Conservation (phyloP, 2,113 vertebrate species). For the Orientallactaga bullata region DNA sequence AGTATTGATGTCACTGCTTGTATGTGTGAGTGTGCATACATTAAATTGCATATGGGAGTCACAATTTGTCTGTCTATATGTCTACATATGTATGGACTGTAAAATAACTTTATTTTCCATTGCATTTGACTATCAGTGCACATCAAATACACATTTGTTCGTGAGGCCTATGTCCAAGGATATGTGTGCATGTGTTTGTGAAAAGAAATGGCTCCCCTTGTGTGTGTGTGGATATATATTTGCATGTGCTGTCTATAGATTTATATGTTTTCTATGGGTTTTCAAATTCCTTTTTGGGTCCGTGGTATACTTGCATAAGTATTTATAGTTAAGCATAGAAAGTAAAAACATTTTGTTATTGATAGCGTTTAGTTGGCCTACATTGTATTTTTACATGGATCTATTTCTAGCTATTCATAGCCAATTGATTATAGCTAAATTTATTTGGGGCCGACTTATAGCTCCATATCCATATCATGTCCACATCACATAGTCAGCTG, state of each 20-base stretch:
- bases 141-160: neutral
- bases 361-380: neutral
- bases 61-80: neutral
- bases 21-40: neutral
- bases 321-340: neutral
- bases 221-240: neutral
- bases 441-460: neutral
- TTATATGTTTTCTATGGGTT: neutral
- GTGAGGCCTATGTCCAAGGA: neutral
- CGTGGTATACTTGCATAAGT: neutral
- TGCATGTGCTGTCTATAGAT: neutral
- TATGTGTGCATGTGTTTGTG: no score
- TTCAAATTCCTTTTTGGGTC: neutral
- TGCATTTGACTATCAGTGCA: neutral
- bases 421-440: neutral
- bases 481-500: neutral
- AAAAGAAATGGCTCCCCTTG: neutral
- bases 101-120: neutral
- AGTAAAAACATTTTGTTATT: neutral
- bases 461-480: neutral
- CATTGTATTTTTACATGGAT: neutral
- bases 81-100: neutral
- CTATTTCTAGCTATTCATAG: neutral
- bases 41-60: neutral
- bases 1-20: neutral